These are phyloP conservation scores for Nannoperca australis DNA, from an alignment of 2,797 vertebrate species.

Conservation along the genomic window DNA sequence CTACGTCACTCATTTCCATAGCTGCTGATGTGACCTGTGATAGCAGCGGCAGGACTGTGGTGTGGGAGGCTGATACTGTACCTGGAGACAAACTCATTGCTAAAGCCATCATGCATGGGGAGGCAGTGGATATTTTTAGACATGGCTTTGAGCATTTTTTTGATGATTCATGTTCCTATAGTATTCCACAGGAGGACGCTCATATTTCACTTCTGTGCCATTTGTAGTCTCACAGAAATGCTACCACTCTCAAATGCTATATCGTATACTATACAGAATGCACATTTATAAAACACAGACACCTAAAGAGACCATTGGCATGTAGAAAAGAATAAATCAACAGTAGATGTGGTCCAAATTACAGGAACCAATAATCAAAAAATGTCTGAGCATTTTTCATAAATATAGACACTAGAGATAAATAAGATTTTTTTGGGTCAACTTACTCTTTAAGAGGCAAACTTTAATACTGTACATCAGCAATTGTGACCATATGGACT, in stretches of 20 bases:
- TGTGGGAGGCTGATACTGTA: conserved; percentile 60
- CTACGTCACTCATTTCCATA: conserved; percentile 75
- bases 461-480: not conserved
- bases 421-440: not conserved
- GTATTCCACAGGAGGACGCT: conserved; percentile 4
- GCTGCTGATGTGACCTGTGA: conserved; percentile 66
- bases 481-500: not conserved
- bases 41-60: conserved; percentile 48
- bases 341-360: not conserved
- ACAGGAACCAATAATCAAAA: not conserved
- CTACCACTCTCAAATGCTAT: not conserved
- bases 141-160: conserved; percentile 23
- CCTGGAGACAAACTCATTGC: conserved; percentile 61
- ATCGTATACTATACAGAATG: not conserved
- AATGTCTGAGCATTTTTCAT: not conserved
- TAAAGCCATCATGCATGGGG: not conserved
- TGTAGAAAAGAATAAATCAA: not conserved
- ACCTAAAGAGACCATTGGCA: not conserved
- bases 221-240: conserved; percentile 1
- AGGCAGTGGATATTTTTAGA: conserved; percentile 58
- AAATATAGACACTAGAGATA: not conserved
- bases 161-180: conserved; percentile 49
- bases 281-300: not conserved
- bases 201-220: not conserved
- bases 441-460: not conserved